phyloP scores from a whole-genome alignment of 2,113 vertebrate genomes.

The Puma concolor region DNA sequence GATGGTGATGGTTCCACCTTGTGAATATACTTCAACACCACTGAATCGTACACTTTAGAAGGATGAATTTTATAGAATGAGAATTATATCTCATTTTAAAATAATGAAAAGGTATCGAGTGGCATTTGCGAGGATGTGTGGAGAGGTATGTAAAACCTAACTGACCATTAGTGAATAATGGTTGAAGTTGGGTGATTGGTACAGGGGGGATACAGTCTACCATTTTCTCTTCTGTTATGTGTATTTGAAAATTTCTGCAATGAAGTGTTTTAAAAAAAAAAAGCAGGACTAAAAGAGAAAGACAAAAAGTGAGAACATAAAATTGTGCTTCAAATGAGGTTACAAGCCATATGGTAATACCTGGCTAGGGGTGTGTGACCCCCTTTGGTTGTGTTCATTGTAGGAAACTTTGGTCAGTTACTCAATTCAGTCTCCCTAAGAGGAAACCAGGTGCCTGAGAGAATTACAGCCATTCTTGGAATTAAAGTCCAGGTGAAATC shows the following conservation, averaged over 20 bases:
- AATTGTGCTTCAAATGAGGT: not conserved
- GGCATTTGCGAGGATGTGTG: not conserved
- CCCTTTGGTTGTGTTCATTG: not conserved
- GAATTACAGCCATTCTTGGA: not conserved
- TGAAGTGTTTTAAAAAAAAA: not conserved
- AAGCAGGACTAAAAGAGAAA: not conserved
- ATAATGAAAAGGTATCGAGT: not conserved
- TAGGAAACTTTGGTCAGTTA: not conserved
- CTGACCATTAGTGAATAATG: not conserved
- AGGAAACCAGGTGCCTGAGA: not conserved
- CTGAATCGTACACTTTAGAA: not conserved
- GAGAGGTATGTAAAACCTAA: not conserved
- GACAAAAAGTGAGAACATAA: not conserved
- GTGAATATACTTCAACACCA: not conserved
- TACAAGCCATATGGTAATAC: not conserved
- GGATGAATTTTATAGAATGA: not conserved
- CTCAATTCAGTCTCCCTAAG: not conserved
- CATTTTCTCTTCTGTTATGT: not conserved
- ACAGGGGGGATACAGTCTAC: not conserved
- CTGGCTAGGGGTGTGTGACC: too few relatives aligned
- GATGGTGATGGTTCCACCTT: not conserved
- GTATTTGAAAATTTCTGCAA: not conserved
- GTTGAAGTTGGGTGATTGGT: not conserved
- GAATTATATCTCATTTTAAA: not conserved
- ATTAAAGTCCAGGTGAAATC: not conserved